Evolutionary conservation across 2,888 invertebrate genomes (phyloP), one percentile per base, ranked within the genome.

Genomic region (Hipparchia semele): DNA sequence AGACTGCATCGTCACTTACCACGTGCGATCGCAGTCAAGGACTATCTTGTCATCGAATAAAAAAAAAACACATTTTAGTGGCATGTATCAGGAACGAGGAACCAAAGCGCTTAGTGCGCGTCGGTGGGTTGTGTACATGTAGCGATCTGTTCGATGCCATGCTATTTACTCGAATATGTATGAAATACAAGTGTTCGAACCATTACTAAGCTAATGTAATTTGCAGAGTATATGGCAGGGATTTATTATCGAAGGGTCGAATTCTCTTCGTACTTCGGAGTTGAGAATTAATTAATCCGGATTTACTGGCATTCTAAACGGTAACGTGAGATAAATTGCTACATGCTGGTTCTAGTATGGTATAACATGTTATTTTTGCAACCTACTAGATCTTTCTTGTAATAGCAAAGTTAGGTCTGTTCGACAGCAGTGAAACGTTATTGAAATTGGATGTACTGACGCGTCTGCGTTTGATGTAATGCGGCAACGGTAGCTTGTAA

Each of bases 201-300:
- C 23, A 10, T 65, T 65, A 69, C 53, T 69, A 61, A 9, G 51
- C 60, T 69, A 53, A 61, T 61, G 60, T 69, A 69, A 69, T 61
- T 61, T 69, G 69, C 53, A 33, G 69, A 69, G 68, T 69, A 39
- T 2, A 81, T 79, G 79, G 74, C 78, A 74, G 73, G 80, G 81
- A 82, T 81, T 80, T 80, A 80, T 84, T 83, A 87, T 86, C 80
- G 80, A 80, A 79, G 83, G 83, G 82, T 83, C 84, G 80, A 81
- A 87, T 85, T 82, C 80, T 79, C 82, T 70, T 78, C 81, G 82
- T 81, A 86, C 82, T 85, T 86, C 83, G 74, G 78, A 81, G 83
- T 84, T 84, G 81, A 76, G 84, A 86, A 88, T 89, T 89, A 89
- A 90, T 89, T 89, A 89, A 90, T 87, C 86, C 84, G 83, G 86